These are phyloP conservation scores for Petromus typicus DNA, from an alignment of 2,113 vertebrate genomes.

Conservation along the genomic window DNA sequence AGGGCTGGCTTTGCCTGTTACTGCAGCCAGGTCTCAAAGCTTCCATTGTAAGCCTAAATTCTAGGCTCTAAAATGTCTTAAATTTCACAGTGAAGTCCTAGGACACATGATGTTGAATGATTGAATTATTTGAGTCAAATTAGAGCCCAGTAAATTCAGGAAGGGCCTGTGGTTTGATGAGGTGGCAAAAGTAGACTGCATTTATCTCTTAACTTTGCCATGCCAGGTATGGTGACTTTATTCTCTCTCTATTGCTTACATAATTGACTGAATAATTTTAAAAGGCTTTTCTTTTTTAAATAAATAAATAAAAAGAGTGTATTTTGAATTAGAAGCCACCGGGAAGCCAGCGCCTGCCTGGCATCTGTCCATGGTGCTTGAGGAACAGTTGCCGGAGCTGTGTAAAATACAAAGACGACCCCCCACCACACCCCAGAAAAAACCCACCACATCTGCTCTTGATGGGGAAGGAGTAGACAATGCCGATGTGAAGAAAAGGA, in stretches of 20 bases:
- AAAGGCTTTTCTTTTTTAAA: background rate
- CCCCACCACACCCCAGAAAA: background rate
- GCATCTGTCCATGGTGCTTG: constrained; percentile 71
- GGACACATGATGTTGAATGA: background rate
- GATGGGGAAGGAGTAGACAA: fast-evolving
- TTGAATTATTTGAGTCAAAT: constrained; percentile 14
- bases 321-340: background rate
- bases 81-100: constrained; percentile 30
- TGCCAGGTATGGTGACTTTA: background rate
- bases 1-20: background rate
- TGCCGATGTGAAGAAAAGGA: background rate
- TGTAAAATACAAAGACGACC: background rate
- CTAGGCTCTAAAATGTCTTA: background rate
- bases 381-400: background rate
- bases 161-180: background rate
- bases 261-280: background rate
- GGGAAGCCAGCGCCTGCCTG: background rate
- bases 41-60: background rate
- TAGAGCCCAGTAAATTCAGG: background rate
- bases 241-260: background rate
- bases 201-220: background rate
- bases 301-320: background rate
- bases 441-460: background rate
- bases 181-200: background rate
- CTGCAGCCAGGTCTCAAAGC: background rate